These are phyloP conservation scores for human (Homo sapiens) DNA, from an alignment of 2,113 vertebrate species.

Conservation along the genomic window GRCh38 chr1:229116001-229116500, in stretches of 20 bases:
- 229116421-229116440: not conserved
- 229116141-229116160: not conserved
- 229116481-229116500: not conserved
- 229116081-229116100: not conserved
- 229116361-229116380: not conserved
- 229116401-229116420: rapidly evolving
- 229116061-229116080: rapidly evolving
- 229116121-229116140: not conserved
- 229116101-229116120: not conserved
- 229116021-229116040: not conserved
- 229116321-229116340: not conserved
- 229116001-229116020: not conserved
- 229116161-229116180: not conserved
- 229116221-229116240: not conserved
- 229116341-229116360: not conserved
- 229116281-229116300: not conserved
- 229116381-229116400: not conserved
- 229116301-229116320: not conserved
- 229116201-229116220: not conserved
- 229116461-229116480: no score
- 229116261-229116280: not conserved
- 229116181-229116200: not conserved
- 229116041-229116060: not conserved
- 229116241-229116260: not conserved
- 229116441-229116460: not conserved